Percentiles rank a stretch among this genome's conserved stretches.
Evolutionary conservation across 1,140 invertebrate genomes (phyloP).

Genomic region (Mycetomoellerius zeteki): DNA sequence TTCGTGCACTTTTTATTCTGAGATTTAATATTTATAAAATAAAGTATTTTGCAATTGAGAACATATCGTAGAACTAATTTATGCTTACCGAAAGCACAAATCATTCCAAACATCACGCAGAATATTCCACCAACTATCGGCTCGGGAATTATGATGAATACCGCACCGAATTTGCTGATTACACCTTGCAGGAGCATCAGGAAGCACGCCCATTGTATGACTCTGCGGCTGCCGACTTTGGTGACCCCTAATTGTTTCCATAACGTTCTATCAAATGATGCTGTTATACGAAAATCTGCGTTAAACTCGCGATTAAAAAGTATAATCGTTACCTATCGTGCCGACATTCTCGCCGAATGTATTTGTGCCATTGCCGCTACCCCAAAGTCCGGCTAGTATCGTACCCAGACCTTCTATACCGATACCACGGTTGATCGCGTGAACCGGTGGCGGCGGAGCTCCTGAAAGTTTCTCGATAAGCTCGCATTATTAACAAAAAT

Average conservation of each 20-base stretch:
- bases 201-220: conserved; percentile 93
- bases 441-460: conserved; percentile 93
- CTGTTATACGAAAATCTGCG: neutral
- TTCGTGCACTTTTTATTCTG: neutral
- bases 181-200: conserved; percentile 94
- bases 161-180: conserved; percentile 94
- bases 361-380: conserved; percentile 95
- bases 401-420: conserved; percentile 94
- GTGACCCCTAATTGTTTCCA: conserved; percentile 80
- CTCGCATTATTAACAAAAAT: neutral
- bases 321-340: conserved; percentile 90
- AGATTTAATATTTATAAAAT: neutral
- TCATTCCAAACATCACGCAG: conserved; percentile 96
- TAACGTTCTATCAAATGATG: neutral
- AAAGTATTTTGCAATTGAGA: neutral
- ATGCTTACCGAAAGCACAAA: conserved; percentile 91
- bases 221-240: conserved; percentile 94
- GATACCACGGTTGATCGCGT: conserved; percentile 95
- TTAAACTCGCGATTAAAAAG: neutral
- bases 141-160: conserved; percentile 96
- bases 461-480: conserved; percentile 83
- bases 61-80: neutral
- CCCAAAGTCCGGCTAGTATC: conserved; percentile 93
- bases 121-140: conserved; percentile 96
- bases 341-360: conserved; percentile 97